Percentiles rank a stretch among this genome's conserved stretches.
These are phyloP conservation scores for Callimorpha dominula DNA, from an alignment of 2,888 invertebrate species.

Conservation along the genomic window DNA sequence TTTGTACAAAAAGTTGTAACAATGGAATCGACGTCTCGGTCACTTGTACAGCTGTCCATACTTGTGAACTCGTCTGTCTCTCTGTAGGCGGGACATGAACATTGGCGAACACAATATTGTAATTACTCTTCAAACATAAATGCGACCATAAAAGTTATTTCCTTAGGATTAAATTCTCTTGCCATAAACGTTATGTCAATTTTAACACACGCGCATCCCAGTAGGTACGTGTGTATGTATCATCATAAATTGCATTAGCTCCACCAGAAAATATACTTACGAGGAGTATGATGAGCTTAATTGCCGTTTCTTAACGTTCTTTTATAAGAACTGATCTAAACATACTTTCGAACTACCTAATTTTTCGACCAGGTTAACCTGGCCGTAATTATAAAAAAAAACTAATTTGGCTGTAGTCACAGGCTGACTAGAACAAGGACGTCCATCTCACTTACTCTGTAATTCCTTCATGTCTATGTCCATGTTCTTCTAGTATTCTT, in stretches of 20 bases:
- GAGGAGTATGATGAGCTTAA: too few relatives aligned
- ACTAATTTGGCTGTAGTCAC: not conserved
- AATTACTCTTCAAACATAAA: constrained; percentile 1
- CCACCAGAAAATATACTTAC: too few relatives aligned
- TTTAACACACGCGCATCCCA: not conserved
- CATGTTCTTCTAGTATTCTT: too few relatives aligned
- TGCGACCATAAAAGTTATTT: not conserved
- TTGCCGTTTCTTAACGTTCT: too few relatives aligned
- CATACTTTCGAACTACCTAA: too few relatives aligned
- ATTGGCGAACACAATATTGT: constrained; percentile 27
- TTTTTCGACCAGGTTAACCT: not conserved
- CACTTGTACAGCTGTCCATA: constrained; percentile 53
- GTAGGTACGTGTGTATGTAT: too few relatives aligned
- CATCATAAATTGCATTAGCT: too few relatives aligned
- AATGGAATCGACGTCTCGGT: constrained; percentile 65
- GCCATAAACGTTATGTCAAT: not conserved
- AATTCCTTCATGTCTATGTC: too few relatives aligned
- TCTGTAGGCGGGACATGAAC: constrained; percentile 52
- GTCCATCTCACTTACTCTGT: not conserved
- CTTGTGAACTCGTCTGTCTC: constrained; percentile 55
- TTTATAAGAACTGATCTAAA: not conserved
- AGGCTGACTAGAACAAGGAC: not conserved
- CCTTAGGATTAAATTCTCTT: not conserved
- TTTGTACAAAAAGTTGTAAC: constrained; percentile 56
- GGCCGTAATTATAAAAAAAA: too few relatives aligned